Conservation (phyloP, 2,888 invertebrate genomes). For the Pammene aurita region DNA sequence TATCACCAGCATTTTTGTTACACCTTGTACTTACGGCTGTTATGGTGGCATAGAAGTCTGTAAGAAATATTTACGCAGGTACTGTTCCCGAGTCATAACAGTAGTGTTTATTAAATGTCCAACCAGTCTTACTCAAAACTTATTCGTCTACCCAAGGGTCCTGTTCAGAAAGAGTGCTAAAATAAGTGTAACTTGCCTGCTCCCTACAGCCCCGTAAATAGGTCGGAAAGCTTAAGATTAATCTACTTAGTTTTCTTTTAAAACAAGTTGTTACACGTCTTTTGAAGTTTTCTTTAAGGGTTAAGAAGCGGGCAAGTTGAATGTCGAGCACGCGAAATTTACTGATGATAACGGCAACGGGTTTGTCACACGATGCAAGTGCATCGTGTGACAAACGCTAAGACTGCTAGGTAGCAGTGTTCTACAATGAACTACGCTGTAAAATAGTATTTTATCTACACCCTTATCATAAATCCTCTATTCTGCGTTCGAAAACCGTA, state of each 20-base stretch:
- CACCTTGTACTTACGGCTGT: too few species aligned
- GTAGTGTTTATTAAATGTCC: constrained; percentile 9
- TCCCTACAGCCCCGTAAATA: constrained; percentile 24
- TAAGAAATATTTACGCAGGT: neutral
- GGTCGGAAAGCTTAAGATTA: constrained; percentile 14
- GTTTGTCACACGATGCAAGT: too few species aligned
- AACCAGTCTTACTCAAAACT: constrained; percentile 12
- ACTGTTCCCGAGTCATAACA: neutral
- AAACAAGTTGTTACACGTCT: constrained; percentile 15
- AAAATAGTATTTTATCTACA: too few species aligned
- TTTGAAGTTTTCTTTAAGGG: constrained; percentile 20
- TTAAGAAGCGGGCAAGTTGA: neutral
- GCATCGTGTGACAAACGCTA: too few species aligned
- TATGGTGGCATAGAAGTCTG: too few species aligned
- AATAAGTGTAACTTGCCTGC: constrained; percentile 26
- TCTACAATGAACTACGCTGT: too few species aligned
- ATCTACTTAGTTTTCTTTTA: constrained; percentile 27
- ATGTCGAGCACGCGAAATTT: neutral
- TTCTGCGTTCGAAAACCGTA: too few species aligned
- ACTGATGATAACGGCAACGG: neutral
- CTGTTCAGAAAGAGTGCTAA: constrained; percentile 18
- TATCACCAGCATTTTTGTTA: too few species aligned
- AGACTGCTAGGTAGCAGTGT: too few species aligned
- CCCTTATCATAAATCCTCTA: too few species aligned
- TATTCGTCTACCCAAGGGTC: constrained; percentile 16